Evolutionary conservation across 2,888 invertebrate species (phyloP).

Genomic region (Eumerus sabulonum): DNA sequence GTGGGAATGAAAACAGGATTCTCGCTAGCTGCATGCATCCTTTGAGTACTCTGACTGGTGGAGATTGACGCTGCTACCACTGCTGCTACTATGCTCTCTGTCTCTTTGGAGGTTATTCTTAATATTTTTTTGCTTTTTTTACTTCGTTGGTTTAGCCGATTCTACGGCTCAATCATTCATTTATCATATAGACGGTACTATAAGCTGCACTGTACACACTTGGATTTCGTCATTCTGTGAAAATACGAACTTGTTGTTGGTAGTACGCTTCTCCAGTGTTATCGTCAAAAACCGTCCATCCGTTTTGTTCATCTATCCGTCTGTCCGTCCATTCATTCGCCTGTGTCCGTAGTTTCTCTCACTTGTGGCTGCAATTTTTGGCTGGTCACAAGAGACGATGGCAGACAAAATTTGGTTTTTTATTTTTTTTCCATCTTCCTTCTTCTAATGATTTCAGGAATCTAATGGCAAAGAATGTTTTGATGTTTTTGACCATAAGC

Average conservation of each 20-base stretch:
- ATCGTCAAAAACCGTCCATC: conserved; percentile 19
- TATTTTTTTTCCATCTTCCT: conserved; percentile 4
- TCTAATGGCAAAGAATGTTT: conserved; percentile 15
- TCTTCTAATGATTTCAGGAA: conserved; percentile 12
- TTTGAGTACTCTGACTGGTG: conserved; percentile 41
- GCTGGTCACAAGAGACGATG: conserved; percentile 25
- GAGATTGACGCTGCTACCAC: conserved; percentile 36
- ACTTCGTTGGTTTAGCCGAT: conserved; percentile 1
- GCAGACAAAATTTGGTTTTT: conserved; percentile 4
- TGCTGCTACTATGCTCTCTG: conserved; percentile 20
- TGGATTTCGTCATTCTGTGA: conserved; percentile 24
- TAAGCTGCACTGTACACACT: conserved; percentile 22
- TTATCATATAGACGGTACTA: conserved; percentile 25
- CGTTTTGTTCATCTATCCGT: conserved; percentile 6
- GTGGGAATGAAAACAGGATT: conserved; percentile 80
- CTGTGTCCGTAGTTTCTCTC: background rate
- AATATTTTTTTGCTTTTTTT: conserved; percentile 24
- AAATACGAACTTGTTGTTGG: conserved; percentile 7
- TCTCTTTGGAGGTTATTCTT: conserved; percentile 3
- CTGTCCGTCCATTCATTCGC: no score
- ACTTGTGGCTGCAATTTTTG: conserved; percentile 16
- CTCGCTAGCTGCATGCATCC: conserved; percentile 51
- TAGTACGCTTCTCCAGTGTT: conserved; percentile 11
- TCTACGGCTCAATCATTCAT: conserved; percentile 39
- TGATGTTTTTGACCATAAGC: background rate